Conservation (phyloP, 2,797 vertebrate genomes). For the Phoeniculus purpureus region DNA sequence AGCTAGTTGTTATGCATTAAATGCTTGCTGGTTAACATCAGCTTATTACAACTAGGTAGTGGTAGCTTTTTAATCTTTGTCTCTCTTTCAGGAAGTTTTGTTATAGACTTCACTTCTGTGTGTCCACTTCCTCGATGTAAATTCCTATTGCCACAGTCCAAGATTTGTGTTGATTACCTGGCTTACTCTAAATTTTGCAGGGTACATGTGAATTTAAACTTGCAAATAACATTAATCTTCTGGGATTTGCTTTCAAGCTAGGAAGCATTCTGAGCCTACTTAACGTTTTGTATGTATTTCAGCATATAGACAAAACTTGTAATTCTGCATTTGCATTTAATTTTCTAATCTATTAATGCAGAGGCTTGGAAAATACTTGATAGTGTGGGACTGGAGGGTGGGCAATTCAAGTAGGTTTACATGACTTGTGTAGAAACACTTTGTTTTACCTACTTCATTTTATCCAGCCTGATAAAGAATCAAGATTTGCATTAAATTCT, state of each 20-base stretch:
- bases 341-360: not conserved
- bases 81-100: not conserved
- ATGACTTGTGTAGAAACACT: not conserved
- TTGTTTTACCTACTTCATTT: not conserved
- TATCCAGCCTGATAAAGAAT: not conserved
- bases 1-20: not conserved
- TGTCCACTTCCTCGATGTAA: not conserved
- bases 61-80: not conserved
- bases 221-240: not conserved
- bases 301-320: not conserved
- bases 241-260: not conserved
- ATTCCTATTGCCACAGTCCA: not conserved
- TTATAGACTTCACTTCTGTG: not conserved
- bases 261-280: not conserved
- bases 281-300: not conserved
- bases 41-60: not conserved
- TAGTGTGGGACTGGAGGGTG: not conserved
- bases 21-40: not conserved
- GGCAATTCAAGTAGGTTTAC: not conserved
- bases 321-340: not conserved
- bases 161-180: not conserved
- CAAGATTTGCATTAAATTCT: not conserved
- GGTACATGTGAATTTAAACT: not conserved
- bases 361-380: not conserved
- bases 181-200: not conserved